These are phyloP conservation scores for Chiloscyllium punctatum DNA, from an alignment of 2,797 vertebrate species.

Conservation along the genomic window DNA sequence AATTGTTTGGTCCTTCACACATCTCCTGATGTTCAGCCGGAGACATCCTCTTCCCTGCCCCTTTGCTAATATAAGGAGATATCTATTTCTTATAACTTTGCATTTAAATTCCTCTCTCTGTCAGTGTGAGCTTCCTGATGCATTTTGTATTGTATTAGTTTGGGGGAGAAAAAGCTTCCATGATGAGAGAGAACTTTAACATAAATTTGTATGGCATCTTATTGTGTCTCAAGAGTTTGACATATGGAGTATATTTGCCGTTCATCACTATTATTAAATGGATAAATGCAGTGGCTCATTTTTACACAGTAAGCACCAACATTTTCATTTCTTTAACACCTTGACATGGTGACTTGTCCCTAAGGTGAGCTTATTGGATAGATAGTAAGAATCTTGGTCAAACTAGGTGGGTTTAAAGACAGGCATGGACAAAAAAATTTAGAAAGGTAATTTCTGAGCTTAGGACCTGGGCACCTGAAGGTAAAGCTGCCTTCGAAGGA, in stretches of 20 bases:
- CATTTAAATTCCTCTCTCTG: too few species aligned
- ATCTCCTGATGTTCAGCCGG: not conserved
- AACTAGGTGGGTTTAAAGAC: not conserved
- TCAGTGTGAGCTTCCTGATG: not conserved
- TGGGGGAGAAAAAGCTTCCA: not conserved
- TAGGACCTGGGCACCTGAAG: not conserved
- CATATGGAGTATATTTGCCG: not conserved
- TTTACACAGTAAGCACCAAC: not conserved
- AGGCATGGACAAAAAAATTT: not conserved
- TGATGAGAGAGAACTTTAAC: not conserved
- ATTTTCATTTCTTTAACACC: not conserved
- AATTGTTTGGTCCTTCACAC: not conserved
- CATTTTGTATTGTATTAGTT: not conserved
- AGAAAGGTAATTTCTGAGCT: not conserved
- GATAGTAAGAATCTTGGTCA: not conserved
- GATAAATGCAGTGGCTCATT: not conserved
- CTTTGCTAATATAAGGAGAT: too few species aligned
- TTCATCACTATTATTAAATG: not conserved
- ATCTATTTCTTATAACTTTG: too few species aligned
- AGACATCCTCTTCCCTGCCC: not conserved
- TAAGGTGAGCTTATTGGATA: not conserved
- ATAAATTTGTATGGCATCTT: not conserved
- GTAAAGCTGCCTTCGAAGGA: not conserved
- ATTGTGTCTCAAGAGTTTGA: not conserved
- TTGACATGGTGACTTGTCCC: not conserved